Conservation (phyloP, 2,113 vertebrate genomes). For the Excalfactoria chinensis region DNA sequence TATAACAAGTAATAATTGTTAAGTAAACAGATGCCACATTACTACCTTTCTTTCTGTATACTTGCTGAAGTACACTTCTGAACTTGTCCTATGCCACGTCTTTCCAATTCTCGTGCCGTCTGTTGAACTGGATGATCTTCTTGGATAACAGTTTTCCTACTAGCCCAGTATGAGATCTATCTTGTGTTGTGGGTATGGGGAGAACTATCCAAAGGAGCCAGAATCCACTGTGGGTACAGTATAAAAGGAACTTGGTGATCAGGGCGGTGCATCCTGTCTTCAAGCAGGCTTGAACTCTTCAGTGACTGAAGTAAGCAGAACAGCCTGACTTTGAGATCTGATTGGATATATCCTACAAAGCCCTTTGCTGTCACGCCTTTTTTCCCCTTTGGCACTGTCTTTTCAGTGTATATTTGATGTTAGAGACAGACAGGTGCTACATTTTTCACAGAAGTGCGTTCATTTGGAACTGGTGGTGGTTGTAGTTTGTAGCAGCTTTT, state of each 20-base stretch:
- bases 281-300: background rate
- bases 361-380: background rate
- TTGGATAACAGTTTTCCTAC: background rate
- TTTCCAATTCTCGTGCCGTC: conserved; percentile 24
- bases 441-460: accelerated
- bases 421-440: background rate
- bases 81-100: background rate
- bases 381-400: background rate
- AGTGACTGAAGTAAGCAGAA: background rate
- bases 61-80: conserved; percentile 17
- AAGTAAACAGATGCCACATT: conserved; percentile 13
- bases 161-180: background rate
- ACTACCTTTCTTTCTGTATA: background rate
- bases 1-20: background rate
- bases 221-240: background rate
- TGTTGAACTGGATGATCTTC: conserved; percentile 36
- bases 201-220: background rate
- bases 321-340: background rate
- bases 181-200: background rate
- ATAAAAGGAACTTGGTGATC: background rate
- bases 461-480: background rate
- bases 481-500: background rate
- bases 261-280: background rate
- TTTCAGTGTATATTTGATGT: background rate
- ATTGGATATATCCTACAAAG: background rate